phyloP scores from a whole-genome alignment of 2,888 invertebrate genomes.

The Lycophotia porphyrea region DNA sequence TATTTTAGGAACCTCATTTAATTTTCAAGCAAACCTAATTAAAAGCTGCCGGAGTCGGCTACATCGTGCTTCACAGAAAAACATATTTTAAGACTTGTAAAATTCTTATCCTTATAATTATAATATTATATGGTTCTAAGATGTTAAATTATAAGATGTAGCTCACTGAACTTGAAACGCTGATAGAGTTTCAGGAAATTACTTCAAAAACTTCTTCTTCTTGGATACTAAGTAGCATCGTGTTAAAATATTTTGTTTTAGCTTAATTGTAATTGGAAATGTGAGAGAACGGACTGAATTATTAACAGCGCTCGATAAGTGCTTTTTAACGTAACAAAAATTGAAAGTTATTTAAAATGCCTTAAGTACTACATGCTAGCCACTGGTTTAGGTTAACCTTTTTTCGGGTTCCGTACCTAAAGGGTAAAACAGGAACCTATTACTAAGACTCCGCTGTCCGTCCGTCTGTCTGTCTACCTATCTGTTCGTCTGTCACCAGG shows the following conservation, averaged over 20 bases:
- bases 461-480: too few species aligned
- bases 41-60: background rate
- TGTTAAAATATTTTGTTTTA: slow-evolving; percentile 19
- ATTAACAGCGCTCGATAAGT: slow-evolving; percentile 6
- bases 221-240: slow-evolving; percentile 2
- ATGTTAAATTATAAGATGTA: slow-evolving; percentile 13
- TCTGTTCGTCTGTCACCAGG: too few species aligned
- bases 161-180: slow-evolving; percentile 21
- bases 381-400: slow-evolving; percentile 4
- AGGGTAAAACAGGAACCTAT: too few species aligned
- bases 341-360: slow-evolving; percentile 21
- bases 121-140: slow-evolving; percentile 5
- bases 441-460: too few species aligned
- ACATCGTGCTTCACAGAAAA: slow-evolving; percentile 15
- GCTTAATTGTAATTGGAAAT: slow-evolving; percentile 11
- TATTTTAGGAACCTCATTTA: background rate
- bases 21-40: slow-evolving; percentile 30
- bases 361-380: slow-evolving; percentile 30
- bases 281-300: slow-evolving; percentile 1
- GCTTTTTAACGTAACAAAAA: slow-evolving; percentile 45
- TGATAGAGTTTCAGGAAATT: background rate
- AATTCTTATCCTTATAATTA: background rate
- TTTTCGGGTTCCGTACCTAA: too few species aligned
- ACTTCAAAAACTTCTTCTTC: background rate
- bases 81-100: slow-evolving; percentile 15